phyloP scores from a whole-genome alignment of 2,113 vertebrate genomes.

The Dromaius novaehollandiae region DNA sequence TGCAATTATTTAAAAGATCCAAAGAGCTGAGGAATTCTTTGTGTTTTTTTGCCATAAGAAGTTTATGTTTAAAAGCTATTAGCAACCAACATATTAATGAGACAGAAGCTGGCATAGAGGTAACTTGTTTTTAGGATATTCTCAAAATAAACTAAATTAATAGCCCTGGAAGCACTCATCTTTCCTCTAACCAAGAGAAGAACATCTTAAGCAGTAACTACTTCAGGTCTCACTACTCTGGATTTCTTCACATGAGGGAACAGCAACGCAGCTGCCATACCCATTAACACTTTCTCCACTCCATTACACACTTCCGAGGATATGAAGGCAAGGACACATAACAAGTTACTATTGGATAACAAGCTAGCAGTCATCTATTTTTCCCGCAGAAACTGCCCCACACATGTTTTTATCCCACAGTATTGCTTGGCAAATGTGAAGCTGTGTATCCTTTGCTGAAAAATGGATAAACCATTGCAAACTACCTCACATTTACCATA shows the following conservation, averaged over 20 bases:
- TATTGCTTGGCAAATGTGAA: neutral
- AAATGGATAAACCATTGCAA: neutral
- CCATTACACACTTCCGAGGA: neutral
- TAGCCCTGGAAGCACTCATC: neutral
- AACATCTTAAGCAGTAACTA: neutral
- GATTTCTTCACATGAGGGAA: neutral
- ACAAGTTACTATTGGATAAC: neutral
- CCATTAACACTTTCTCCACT: neutral
- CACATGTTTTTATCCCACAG: neutral
- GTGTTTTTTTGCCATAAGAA: neutral
- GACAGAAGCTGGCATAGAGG: neutral
- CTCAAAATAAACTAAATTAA: neutral
- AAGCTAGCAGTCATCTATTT: neutral
- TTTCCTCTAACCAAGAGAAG: neutral
- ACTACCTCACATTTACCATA: neutral
- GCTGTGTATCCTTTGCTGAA: neutral
- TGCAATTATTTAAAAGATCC: neutral
- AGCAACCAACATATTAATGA: neutral
- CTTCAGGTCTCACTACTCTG: neutral
- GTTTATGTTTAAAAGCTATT: neutral
- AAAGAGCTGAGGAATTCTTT: neutral
- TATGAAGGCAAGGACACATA: neutral
- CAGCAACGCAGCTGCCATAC: neutral
- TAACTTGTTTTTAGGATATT: neutral
- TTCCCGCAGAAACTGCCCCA: neutral